A percentile compares a stretch with the other conserved stretches of the same genome.
phyloP scores from a whole-genome alignment of 2,888 invertebrate species.

The Schizaphis graminum region DNA sequence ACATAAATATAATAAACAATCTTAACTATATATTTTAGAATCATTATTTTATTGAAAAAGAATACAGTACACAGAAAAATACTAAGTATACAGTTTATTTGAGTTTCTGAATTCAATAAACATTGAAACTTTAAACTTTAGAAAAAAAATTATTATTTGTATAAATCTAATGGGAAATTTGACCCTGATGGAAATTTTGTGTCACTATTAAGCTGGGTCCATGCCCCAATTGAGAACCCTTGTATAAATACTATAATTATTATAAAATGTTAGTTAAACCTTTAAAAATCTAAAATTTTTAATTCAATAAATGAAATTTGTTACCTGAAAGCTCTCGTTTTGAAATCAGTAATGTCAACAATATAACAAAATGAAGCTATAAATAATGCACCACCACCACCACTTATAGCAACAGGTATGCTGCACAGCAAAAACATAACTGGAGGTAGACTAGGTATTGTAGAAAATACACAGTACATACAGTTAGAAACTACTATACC shows the following conservation, averaged over 20 bases:
- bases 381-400: conserved; percentile 69
- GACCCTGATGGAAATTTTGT: too few species aligned
- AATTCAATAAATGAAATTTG: not conserved
- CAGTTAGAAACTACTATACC: conserved; percentile 64
- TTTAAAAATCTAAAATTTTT: not conserved
- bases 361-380: conserved; percentile 70
- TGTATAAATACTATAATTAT: too few species aligned
- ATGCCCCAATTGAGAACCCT: too few species aligned
- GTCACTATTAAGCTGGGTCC: too few species aligned
- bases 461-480: conserved; percentile 66
- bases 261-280: not conserved
- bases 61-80: too few species aligned
- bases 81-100: too few species aligned
- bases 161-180: too few species aligned
- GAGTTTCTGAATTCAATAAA: too few species aligned
- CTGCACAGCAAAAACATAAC: conserved; percentile 68
- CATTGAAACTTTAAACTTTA: too few species aligned
- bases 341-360: conserved; percentile 69
- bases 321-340: conserved; percentile 69
- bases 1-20: too few species aligned
- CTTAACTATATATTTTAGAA: not conserved
- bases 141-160: too few species aligned
- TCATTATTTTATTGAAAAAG: too few species aligned
- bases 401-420: conserved; percentile 70
- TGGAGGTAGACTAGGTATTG: conserved; percentile 69